A percentile compares a stretch with the other conserved stretches of the same genome.
Evolutionary conservation across 2,888 invertebrate genomes (phyloP).

Genomic region (Poecilus cupreus): DNA sequence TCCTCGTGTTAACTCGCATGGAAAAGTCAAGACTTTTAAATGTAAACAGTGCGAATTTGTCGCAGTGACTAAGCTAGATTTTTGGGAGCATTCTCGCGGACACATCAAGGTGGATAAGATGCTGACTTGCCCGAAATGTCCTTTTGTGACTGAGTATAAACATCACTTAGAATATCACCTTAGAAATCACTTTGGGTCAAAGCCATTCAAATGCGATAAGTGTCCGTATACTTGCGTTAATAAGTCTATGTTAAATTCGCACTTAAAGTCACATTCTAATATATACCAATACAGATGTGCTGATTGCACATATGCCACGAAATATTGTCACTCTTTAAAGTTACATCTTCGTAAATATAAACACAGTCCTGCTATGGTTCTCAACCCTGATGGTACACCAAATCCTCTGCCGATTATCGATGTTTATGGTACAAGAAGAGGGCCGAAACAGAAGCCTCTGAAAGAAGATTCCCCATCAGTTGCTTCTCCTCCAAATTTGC

Average conservation of each 20-base stretch:
- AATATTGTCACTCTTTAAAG: slow-evolving; percentile 98
- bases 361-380: slow-evolving; percentile 92
- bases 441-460: slow-evolving; percentile 81
- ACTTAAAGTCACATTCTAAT: slow-evolving; percentile 95
- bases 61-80: slow-evolving; percentile 90
- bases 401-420: slow-evolving; percentile 92
- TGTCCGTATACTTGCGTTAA: slow-evolving; percentile 96
- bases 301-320: slow-evolving; percentile 96
- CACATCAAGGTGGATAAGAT: slow-evolving; percentile 97
- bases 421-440: slow-evolving; percentile 91
- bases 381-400: slow-evolving; percentile 91
- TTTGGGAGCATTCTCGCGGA: slow-evolving; percentile 92
- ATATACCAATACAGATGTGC: slow-evolving; percentile 95
- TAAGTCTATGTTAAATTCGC: slow-evolving; percentile 99
- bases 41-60: slow-evolving; percentile 95
- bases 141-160: slow-evolving; percentile 98
- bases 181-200: slow-evolving; percentile 94
- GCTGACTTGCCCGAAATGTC: slow-evolving; percentile 92
- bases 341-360: slow-evolving; percentile 93
- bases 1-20: slow-evolving; percentile 84
- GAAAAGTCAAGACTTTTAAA: slow-evolving; percentile 90
- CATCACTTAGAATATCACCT: slow-evolving; percentile 98
- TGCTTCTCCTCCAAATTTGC: slow-evolving; percentile 52
- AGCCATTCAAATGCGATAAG: slow-evolving; percentile 94
- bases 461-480: slow-evolving; percentile 44